phyloP scores from a whole-genome alignment of 2,113 vertebrate genomes.

The Cairina moschata region DNA sequence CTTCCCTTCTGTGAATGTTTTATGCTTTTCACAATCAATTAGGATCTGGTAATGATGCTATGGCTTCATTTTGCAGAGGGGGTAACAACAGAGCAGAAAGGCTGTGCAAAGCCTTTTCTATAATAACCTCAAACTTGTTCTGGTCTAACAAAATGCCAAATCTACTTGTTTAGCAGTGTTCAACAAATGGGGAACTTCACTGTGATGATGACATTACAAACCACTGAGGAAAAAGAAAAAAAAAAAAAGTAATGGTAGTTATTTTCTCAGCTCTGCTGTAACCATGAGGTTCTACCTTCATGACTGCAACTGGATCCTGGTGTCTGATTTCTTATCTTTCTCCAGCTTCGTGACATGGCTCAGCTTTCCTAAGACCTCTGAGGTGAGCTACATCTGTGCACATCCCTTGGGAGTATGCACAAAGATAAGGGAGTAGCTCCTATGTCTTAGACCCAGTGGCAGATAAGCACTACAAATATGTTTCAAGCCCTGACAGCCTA shows the following conservation, averaged over 20 bases:
- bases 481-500: neutral
- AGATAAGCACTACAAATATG: neutral
- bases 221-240: too few relatives aligned
- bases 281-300: neutral
- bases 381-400: neutral
- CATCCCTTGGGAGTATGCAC: neutral
- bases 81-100: neutral
- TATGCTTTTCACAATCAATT: neutral
- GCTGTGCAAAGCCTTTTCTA: neutral
- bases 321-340: neutral
- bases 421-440: neutral
- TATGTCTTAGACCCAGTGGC: neutral
- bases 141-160: neutral
- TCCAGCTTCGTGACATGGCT: fast-evolving
- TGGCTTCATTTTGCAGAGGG: neutral
- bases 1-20: neutral
- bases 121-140: neutral
- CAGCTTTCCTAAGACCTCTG: neutral
- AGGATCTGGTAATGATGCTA: neutral
- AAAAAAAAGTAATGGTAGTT: too few relatives aligned
- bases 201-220: too few relatives aligned
- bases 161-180: neutral
- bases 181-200: neutral
- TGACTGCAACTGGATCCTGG: neutral
- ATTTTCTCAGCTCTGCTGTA: neutral